Percentiles rank a stretch among this genome's conserved stretches.
Conservation (phyloP, 2,113 vertebrate genomes). For the Pao palembangensis region DNA sequence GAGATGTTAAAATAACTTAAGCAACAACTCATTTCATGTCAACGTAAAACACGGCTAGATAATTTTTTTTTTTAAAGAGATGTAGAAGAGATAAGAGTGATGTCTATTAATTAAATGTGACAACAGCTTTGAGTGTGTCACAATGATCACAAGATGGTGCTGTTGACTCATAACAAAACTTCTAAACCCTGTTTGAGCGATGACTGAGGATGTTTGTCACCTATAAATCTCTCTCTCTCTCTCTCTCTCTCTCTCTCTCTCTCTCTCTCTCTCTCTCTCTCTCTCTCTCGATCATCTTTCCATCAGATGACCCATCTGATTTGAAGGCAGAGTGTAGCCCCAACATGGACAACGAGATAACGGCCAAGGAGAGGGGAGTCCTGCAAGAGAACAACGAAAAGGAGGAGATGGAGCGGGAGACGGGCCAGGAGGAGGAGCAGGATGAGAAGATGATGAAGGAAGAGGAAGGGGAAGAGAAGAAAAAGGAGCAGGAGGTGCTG, state of each 20-base stretch:
- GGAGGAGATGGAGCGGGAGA: slow-evolving; percentile 66
- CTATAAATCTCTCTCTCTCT: slow-evolving; percentile 8
- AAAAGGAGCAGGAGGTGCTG: slow-evolving; percentile 62
- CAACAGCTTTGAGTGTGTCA: neutral
- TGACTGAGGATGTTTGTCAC: slow-evolving; percentile 13
- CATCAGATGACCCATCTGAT: slow-evolving; percentile 66
- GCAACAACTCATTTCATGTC: too few species aligned
- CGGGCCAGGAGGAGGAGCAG: slow-evolving; percentile 49
- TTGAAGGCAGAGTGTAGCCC: slow-evolving; percentile 68
- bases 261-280: slow-evolving; percentile 10
- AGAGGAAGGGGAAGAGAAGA: slow-evolving; percentile 47
- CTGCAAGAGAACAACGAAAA: slow-evolving; percentile 72
- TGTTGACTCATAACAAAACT: slow-evolving; percentile 44
- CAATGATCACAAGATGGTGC: slow-evolving; percentile 64
- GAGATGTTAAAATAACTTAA: too few species aligned
- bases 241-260: slow-evolving; percentile 12
- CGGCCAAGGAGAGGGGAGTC: slow-evolving; percentile 70
- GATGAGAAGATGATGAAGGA: slow-evolving; percentile 45
- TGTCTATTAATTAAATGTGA: too few species aligned
- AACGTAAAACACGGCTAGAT: too few species aligned
- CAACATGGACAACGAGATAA: slow-evolving; percentile 66
- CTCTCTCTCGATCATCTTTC: slow-evolving; percentile 8
- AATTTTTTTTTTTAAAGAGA: too few species aligned
- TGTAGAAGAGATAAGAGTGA: too few species aligned
- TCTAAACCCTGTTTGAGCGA: neutral